Conservation (phyloP, 2,797 vertebrate genomes). For the Ctenopoma kingsleyae region DNA sequence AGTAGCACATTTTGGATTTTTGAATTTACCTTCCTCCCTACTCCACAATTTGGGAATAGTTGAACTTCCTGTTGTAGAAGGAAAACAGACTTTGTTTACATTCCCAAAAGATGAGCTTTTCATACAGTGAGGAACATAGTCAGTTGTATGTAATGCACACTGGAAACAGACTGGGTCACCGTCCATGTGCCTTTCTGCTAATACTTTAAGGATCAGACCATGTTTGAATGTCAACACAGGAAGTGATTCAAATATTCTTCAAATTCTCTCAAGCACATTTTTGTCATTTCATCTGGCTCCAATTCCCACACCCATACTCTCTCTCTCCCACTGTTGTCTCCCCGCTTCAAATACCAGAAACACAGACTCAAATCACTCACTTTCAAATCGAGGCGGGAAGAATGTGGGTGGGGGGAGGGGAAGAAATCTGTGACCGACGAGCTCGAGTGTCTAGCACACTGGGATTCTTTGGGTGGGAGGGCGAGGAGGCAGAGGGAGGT, state of each 20-base stretch:
- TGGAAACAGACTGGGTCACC: slow-evolving; percentile 30
- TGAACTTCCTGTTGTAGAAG: slow-evolving; percentile 75
- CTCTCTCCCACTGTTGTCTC: slow-evolving; percentile 38
- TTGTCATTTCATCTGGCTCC: slow-evolving; percentile 62
- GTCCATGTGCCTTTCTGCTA: neutral
- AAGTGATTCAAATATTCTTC: slow-evolving; percentile 51
- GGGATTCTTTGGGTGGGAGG: slow-evolving; percentile 49
- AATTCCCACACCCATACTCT: slow-evolving; percentile 33
- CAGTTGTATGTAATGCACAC: slow-evolving; percentile 1
- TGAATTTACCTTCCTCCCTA: slow-evolving; percentile 82
- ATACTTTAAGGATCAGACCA: neutral
- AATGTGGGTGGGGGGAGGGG: slow-evolving; percentile 62
- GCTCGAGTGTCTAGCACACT: slow-evolving; percentile 16
- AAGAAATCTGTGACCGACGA: slow-evolving; percentile 48
- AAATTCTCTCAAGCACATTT: slow-evolving; percentile 26
- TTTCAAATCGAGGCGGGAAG: slow-evolving; percentile 73
- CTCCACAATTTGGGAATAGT: slow-evolving; percentile 79
- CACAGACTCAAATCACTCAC: slow-evolving; percentile 45
- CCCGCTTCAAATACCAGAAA: slow-evolving; percentile 64
- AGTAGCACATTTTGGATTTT: neutral
- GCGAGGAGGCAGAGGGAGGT: slow-evolving; percentile 6
- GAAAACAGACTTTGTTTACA: slow-evolving; percentile 64
- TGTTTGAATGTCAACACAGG: slow-evolving; percentile 70
- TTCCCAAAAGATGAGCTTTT: slow-evolving; percentile 4
- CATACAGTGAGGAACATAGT: neutral